Base-by-base conservation (phyloP, 2,888 invertebrate genomes). In the Cheilosia grossa region DNA sequence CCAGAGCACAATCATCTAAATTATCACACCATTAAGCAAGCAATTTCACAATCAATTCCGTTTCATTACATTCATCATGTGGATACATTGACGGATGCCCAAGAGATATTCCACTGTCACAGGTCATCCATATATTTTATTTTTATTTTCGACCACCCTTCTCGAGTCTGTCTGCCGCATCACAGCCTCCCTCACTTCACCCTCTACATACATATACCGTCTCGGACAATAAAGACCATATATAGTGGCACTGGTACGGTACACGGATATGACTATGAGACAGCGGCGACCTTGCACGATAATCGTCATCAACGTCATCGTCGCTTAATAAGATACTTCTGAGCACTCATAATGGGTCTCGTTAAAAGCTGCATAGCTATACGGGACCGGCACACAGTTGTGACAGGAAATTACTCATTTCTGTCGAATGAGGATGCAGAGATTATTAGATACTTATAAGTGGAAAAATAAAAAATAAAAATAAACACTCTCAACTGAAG, bases 21-120 rank as follows among this genome's bases (percentile, higher is more conserved):
- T 83, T 80, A 83, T 83, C 83, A 83, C 83, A 74, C 83, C 83
- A 83, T 80, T 80, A 80, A 83, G 73, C 44, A 79, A 80, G 83
- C 80, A 83, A 80, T 83, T 83, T 79, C 80, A 70, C 69, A 83
- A 80, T 80, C 73, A 79, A 83, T 74, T 83, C 70, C 66, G 33
- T 54, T 80, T 75, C 80, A 80, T 83, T 83, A 44, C 83, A 70
- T 70, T 80, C 69, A 74, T 83, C 80, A 61, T 51, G 17, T 49
- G 51, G 79, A 64, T 61, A 58, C 42, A 44, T 19, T 21, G 69
- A 49, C 40, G 47, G 13, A 59, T 72, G 21, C 78, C 67, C 21
- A 64, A 53, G 70, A 64, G 47, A 59, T 77, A 69, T 44, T 61
- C 64, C 49, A 44, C 47, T 78, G 72, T 72, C 67, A 49, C 59